Evolutionary conservation across 2,888 invertebrate species (phyloP).

Genomic region (Hypolimnas misippus): DNA sequence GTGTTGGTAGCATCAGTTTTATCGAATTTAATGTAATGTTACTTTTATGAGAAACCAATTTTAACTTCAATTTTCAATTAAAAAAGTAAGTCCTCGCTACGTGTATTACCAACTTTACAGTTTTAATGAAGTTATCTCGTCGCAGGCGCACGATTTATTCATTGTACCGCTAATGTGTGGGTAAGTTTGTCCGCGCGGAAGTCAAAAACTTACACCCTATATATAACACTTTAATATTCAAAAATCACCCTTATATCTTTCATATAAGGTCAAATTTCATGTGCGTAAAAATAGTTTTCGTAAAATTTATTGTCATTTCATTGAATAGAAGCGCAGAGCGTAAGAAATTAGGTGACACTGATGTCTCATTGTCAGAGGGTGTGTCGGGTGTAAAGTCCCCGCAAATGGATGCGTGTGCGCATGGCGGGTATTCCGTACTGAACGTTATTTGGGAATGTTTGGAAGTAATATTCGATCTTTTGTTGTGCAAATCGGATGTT

Average conservation of each 20-base stretch:
- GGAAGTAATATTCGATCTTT: slow-evolving; percentile 20
- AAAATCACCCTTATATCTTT: slow-evolving; percentile 26
- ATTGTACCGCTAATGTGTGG: slow-evolving; percentile 75
- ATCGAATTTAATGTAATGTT: too few relatives aligned
- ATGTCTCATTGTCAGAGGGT: slow-evolving; percentile 57
- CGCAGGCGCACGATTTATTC: slow-evolving; percentile 58
- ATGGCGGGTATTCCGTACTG: slow-evolving; percentile 20
- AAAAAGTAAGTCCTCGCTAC: slow-evolving; percentile 1
- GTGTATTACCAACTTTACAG: slow-evolving; percentile 38
- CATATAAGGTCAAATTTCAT: slow-evolving; percentile 38
- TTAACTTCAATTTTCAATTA: background rate
- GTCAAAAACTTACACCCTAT: slow-evolving; percentile 57
- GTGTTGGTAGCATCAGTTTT: too few relatives aligned
- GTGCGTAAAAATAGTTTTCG: background rate
- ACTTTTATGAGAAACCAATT: background rate
- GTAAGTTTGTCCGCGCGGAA: slow-evolving; percentile 70
- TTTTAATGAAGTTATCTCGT: slow-evolving; percentile 63
- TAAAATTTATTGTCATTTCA: slow-evolving; percentile 55
- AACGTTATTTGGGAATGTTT: slow-evolving; percentile 21
- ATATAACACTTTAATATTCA: background rate
- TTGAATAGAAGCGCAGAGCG: slow-evolving; percentile 72
- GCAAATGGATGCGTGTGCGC: slow-evolving; percentile 40
- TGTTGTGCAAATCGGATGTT: slow-evolving; percentile 26
- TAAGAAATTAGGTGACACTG: slow-evolving; percentile 81
- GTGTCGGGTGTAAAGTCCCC: slow-evolving; percentile 54